A percentile compares a stretch with the other conserved stretches of the same genome.
These are phyloP conservation scores for Myotis daubentonii DNA, from an alignment of 2,797 vertebrate species.

Conservation along the genomic window DNA sequence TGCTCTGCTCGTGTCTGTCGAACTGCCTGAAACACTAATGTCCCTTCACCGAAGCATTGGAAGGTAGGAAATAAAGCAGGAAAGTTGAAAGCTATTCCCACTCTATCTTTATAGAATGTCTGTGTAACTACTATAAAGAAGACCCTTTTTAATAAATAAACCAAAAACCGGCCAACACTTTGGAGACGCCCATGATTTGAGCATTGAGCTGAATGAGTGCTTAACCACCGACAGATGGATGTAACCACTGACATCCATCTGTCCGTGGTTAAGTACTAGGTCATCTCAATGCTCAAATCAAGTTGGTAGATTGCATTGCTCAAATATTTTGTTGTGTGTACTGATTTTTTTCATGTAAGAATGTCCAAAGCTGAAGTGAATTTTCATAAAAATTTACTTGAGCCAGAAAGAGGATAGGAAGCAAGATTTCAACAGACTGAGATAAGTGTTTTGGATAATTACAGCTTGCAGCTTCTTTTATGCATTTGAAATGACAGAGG, in stretches of 20 bases:
- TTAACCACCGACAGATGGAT: no score
- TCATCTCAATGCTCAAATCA: neutral
- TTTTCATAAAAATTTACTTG: neutral
- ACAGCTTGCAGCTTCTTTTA: neutral
- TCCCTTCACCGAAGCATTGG: neutral
- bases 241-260: neutral
- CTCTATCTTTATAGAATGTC: neutral
- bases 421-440: neutral
- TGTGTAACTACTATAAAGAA: neutral
- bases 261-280: rapidly evolving
- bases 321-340: neutral
- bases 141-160: neutral
- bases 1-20: no score
- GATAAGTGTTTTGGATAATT: neutral
- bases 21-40: neutral
- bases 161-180: neutral
- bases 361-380: neutral
- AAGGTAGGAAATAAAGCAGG: neutral
- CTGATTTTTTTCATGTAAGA: neutral
- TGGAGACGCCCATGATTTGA: neutral
- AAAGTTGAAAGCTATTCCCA: no score
- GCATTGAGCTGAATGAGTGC: no score
- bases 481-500: neutral
- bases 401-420: neutral
- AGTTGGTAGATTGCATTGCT: neutral